Conservation (phyloP, 1,140 invertebrate species). For the Bombus difficillimus region DNA sequence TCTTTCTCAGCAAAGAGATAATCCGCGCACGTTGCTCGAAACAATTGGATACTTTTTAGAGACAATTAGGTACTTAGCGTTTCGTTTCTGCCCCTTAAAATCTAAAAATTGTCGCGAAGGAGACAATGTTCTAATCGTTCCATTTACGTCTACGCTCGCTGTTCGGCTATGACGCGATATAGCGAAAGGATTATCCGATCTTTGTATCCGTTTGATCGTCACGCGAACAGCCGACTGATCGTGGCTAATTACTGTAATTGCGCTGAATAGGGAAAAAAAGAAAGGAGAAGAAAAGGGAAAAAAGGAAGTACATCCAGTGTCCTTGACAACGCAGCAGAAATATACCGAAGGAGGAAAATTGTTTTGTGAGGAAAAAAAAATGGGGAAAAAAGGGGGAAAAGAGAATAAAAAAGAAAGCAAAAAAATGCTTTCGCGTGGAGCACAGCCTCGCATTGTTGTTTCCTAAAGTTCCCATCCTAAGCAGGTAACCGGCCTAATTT, state of each 20-base stretch:
- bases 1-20: not conserved
- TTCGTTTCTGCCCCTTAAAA: not conserved
- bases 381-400: not conserved
- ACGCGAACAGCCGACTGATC: conserved; percentile 8
- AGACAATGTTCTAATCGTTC: not conserved
- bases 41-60: not conserved
- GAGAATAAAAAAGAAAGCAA: not conserved
- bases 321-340: conserved; percentile 4
- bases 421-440: not conserved
- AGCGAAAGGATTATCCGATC: not conserved
- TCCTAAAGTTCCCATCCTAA: not conserved
- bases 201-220: conserved; percentile 3
- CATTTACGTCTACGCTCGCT: not conserved
- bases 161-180: not conserved
- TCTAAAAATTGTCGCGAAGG: not conserved
- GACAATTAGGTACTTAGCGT: not conserved
- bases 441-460: conserved; percentile 10
- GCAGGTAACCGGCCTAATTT: conserved; percentile 33
- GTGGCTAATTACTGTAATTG: conserved; percentile 8
- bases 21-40: not conserved
- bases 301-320: not conserved
- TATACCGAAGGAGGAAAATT: not conserved
- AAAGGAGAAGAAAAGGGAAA: not conserved
- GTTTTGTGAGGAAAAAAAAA: not conserved
- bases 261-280: not conserved